A percentile compares a stretch with the other conserved stretches of the same genome.
Conservation (phyloP, 2,888 invertebrate species). For the Papilio demoleus region DNA sequence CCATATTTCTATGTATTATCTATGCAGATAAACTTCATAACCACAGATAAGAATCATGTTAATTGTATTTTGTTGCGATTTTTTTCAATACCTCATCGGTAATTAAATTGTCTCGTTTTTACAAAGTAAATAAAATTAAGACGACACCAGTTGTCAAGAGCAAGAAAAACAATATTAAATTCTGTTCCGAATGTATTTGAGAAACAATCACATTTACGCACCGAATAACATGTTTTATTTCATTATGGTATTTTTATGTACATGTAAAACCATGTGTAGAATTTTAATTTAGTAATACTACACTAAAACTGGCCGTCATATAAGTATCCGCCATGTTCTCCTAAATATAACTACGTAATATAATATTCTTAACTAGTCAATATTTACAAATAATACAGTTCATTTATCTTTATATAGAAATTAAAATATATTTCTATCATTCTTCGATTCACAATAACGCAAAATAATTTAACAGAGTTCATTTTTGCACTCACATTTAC, state of each 20-base stretch:
- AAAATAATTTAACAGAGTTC: conserved; percentile 84
- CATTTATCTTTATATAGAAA: conserved; percentile 81
- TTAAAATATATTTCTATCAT: conserved; percentile 84
- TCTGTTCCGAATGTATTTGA: conserved; percentile 1
- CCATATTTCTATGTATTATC: no score
- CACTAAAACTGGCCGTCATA: conserved; percentile 88
- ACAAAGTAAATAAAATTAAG: not conserved
- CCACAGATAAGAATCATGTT: no score
- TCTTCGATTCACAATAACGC: conserved; percentile 83
- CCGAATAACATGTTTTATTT: conserved; percentile 60
- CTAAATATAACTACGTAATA: conserved; percentile 83
- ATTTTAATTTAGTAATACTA: conserved; percentile 86
- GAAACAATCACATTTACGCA: conserved; percentile 56
- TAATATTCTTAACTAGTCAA: conserved; percentile 85
- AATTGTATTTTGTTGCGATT: not conserved
- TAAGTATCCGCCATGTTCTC: conserved; percentile 86
- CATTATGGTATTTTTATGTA: conserved; percentile 75
- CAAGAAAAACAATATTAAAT: no score
- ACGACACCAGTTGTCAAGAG: not conserved
- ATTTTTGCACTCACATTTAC: conserved; percentile 83
- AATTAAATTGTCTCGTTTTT: not conserved
- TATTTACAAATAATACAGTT: conserved; percentile 87
- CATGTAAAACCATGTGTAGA: conserved; percentile 84
- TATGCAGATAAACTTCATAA: no score
- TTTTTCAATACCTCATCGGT: not conserved